Conservation (phyloP, 1,140 invertebrate species). For the Aphelenchoides besseyi region DNA sequence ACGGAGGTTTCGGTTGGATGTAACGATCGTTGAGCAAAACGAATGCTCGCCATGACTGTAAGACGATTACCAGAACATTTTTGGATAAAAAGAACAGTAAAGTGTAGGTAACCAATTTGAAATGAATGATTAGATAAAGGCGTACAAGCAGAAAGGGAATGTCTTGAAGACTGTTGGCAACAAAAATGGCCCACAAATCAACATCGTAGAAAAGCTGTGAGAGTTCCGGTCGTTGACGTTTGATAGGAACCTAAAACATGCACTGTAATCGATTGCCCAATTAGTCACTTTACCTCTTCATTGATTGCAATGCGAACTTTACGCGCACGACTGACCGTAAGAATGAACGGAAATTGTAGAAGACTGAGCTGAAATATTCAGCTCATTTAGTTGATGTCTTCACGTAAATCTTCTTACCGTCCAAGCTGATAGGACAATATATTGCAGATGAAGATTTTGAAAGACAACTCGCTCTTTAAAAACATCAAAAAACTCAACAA, state of each 20-base stretch:
- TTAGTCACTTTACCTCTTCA: conserved; percentile 51
- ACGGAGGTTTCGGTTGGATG: conserved; percentile 37
- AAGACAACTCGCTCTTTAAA: conserved; percentile 67
- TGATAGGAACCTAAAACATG: conserved; percentile 48
- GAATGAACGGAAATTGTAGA: conserved; percentile 59
- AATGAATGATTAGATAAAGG: conserved; percentile 50
- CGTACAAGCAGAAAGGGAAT: conserved; percentile 60
- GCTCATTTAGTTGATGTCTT: background rate
- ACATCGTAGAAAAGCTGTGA: conserved; percentile 56
- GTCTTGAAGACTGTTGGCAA: conserved; percentile 59
- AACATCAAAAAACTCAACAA: conserved; percentile 91
- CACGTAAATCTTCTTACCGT: conserved; percentile 41
- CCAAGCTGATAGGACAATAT: conserved; percentile 57
- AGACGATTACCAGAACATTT: conserved; percentile 59
- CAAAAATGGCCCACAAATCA: conserved; percentile 59
- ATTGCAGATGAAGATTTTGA: conserved; percentile 44
- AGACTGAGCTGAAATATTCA: conserved; percentile 50
- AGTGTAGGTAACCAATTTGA: conserved; percentile 57
- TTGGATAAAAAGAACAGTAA: conserved; percentile 61
- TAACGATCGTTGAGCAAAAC: conserved; percentile 62
- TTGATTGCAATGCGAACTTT: conserved; percentile 61
- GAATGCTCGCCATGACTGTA: conserved; percentile 58
- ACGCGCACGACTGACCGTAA: conserved; percentile 54
- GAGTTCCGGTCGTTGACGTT: background rate
- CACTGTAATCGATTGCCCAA: conserved; percentile 30